Evolutionary conservation across 2,888 invertebrate genomes (phyloP), one percentile per base, ranked within the genome.

Genomic region (Drosophila mimica): DNA sequence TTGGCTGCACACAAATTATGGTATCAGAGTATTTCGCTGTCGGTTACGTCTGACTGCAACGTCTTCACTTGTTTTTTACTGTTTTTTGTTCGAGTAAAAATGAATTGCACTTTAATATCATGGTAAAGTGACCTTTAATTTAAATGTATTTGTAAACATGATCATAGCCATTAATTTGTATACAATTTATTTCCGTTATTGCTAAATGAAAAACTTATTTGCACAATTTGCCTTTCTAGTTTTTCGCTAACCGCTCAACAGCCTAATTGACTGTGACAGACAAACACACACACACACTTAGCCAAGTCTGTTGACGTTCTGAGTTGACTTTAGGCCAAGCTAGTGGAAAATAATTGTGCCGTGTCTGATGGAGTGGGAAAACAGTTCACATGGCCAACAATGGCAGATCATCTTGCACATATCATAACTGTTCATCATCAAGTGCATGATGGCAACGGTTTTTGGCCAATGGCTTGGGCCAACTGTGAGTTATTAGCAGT

Each of bases 351-450:
- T 78, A 60, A 70, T 79, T 73, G 70, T 86, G 87, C 65, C 82
- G 33, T 70, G 78, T 74, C 78, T 77, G 52, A 69, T 63, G 60
- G 48, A 49, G 65, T 67, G 57, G 48, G 66, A 75, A 69, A 70
- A 71, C 68, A 57, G 53, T 84, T 85, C 89, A 74, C 88, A 89
- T 84, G 82, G 58, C 76, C 70, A 87, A 86, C 85, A 86, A 89
- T 87, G 80, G 89, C 67, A 76, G 82, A 88, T 88, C 87, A 63
- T 80, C 78, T 80, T 81, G 59, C 89, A 76, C 58, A 79, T 87
- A 89, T 86, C 85, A 86, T 87, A 89, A 86, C 85, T 79, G 85
- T 65, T 78, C 78, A 85, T 81, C 84, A 78, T 77, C 81, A 84
- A 63, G 69, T 36, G 68, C 62, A 36, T 31, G 48, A 17, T 53